Evolutionary conservation across 2,888 invertebrate species (phyloP), one percentile per base, ranked within the genome.

Genomic region (Dynastes maya): DNA sequence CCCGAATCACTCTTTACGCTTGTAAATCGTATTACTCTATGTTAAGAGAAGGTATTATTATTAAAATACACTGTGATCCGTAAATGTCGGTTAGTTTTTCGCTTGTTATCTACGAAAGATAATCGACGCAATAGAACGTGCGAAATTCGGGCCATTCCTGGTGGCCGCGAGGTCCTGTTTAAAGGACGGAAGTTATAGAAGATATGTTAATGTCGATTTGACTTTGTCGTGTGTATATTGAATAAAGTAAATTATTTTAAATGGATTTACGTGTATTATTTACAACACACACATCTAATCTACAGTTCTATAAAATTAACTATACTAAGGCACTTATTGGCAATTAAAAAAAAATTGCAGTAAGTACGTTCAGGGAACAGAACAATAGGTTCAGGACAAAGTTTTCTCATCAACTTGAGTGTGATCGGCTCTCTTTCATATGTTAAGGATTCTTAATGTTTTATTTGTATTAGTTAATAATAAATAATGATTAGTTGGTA

Each of bases 61-160:
- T 37, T 37, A 37, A 22, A 68, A 74, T 49, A 74, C 49, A 74
- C 72, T 74, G 72, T 74, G 72, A 74, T 74, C 61, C 45, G 27
- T 45, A 74, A 22, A 61, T 61, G 72, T 61, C 68, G 68, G 49
- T 51, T 68, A 68, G 53, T 16, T 68, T 61, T 74, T 72, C 32
- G 63, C 72, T 63, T 55, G 71, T 55, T 71, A 32, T 55, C 22
- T 71, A 71, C 27, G 55, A 71, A 71, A 32, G 37, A 55, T 71
- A 29, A 22, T 37, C 55, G 16, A 37, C 37, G 55, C 16, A 55
- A 32, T 29, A n/a, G 9, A 71, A 9, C 49, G 55, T 71, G 22
- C 37, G 37, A 29, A 16, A 16, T 53, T 55, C 29, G 37, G n/a
- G 32, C 32, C 13, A 16, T 13, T 16, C 71, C 29, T 71, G 22